A percentile compares a stretch with the other conserved stretches of the same genome.
Conservation (phyloP, 2,797 vertebrate genomes). For the Synanceia verrucosa region DNA sequence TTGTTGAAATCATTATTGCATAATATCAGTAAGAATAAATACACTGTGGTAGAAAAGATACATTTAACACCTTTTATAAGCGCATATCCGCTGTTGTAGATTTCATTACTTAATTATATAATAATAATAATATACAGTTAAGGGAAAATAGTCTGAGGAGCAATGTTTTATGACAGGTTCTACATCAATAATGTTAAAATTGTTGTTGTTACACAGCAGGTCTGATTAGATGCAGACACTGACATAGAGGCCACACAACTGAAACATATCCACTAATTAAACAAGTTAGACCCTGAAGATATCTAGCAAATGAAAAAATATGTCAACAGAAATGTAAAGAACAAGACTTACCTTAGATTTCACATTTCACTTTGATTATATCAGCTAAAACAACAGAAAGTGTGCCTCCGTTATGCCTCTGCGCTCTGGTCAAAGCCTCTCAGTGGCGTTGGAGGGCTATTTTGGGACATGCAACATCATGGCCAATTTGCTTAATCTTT, state of each 20-base stretch:
- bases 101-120: neutral
- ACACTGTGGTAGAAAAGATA: neutral
- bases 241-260: neutral
- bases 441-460: slow-evolving; percentile 74
- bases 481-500: slow-evolving; percentile 94
- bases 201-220: neutral
- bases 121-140: neutral
- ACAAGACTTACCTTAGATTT: slow-evolving; percentile 73
- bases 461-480: slow-evolving; percentile 79
- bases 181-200: neutral
- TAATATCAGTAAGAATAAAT: neutral
- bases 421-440: slow-evolving; percentile 76
- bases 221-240: neutral
- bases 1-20: neutral
- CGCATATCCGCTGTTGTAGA: neutral
- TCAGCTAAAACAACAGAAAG: slow-evolving; percentile 52
- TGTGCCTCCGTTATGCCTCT: slow-evolving; percentile 42
- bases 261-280: slow-evolving; percentile 4
- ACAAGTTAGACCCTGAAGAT: slow-evolving; percentile 4
- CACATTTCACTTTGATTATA: slow-evolving; percentile 67
- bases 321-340: slow-evolving; percentile 6
- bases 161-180: neutral
- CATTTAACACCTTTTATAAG: neutral
- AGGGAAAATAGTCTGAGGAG: neutral
- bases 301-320: slow-evolving; percentile 13